Evolutionary conservation across 2,888 invertebrate species (phyloP), one percentile per base, ranked within the genome.

Genomic region (Synergus japonicus): DNA sequence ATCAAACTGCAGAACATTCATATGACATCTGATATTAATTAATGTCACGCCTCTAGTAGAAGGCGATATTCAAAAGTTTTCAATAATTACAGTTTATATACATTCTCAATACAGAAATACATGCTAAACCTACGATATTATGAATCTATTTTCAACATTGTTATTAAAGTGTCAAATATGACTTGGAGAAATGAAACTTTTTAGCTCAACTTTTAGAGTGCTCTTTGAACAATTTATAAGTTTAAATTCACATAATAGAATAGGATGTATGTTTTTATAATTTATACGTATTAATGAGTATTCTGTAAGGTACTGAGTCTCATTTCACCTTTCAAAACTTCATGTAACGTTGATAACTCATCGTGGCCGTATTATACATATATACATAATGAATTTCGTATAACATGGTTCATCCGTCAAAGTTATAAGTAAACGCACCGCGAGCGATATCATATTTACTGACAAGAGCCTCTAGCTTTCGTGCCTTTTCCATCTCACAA

Each of bases 261-360:
- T 22, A 60, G 1, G 60, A 22, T 8, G 60, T 22, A 60, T 22
- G 10, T 22, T 9, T 18, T 58, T 58, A 58, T 58, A 2, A 10
- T 18, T 58, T 58, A 4, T 22, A 22, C 10, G 4, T n/a, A 22
- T 10, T 10, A 22, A 18, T 22, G 0, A 22, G 12, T 22, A 60
- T 60, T 60, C 60, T 22, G 10, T n/a, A n/a, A 60, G 22, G 22
- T 60, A 22, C 4, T 60, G 22, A 10, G 12, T 79, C 58, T 78
- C 83, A 77, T 76, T 58, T 78, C 76, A 77, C 78, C 78, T 78
- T 79, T 81, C 76, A 81, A 79, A 81, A 81, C 78, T 81, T 78
- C 77, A 76, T 77, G 77, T 81, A 79, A 80, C 77, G 78, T 81
- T 83, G 81, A 81, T 77, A 78, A 41, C 18, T 60, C 12, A 29